phyloP scores from a whole-genome alignment of 2,113 vertebrate species.

The Paracanthobrama guichenoti region DNA sequence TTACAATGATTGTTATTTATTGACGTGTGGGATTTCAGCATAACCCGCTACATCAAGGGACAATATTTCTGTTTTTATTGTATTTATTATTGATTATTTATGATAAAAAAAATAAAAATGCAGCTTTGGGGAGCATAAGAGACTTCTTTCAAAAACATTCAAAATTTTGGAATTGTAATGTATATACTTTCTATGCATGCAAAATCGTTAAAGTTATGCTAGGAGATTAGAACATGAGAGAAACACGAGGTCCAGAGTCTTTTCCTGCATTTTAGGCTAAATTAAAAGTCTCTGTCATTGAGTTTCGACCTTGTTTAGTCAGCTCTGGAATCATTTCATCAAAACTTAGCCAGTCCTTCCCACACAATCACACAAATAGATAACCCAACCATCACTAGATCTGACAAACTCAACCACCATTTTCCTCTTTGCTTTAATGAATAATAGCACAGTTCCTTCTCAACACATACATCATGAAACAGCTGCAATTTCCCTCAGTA shows the following conservation, averaged over 20 bases:
- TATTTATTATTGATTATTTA: no score
- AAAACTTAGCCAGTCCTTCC: slow-evolving; percentile 53
- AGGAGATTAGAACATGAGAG: background rate
- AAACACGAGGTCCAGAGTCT: slow-evolving; percentile 13
- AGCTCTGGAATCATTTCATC: slow-evolving; percentile 49
- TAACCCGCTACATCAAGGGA: no score
- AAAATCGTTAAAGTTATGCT: background rate
- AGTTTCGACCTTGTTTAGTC: slow-evolving; percentile 50
- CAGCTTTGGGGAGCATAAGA: no score
- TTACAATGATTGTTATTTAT: no score
- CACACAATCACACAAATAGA: slow-evolving; percentile 60
- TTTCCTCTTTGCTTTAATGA: slow-evolving; percentile 31
- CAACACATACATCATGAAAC: slow-evolving; percentile 22
- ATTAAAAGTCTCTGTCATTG: slow-evolving; percentile 46
- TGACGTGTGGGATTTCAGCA: no score
- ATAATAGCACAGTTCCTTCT: slow-evolving; percentile 39
- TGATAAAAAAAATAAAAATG: no score
- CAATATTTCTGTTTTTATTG: no score
- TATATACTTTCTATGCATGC: no score
- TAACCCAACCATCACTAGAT: slow-evolving; percentile 48
- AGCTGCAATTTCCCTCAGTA: background rate
- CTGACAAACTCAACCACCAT: slow-evolving; percentile 33
- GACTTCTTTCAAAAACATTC: no score
- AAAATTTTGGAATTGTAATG: no score
- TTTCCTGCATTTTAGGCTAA: slow-evolving; percentile 32